Conservation (phyloP, 2,797 vertebrate species). For the Channallabes apus region DNA sequence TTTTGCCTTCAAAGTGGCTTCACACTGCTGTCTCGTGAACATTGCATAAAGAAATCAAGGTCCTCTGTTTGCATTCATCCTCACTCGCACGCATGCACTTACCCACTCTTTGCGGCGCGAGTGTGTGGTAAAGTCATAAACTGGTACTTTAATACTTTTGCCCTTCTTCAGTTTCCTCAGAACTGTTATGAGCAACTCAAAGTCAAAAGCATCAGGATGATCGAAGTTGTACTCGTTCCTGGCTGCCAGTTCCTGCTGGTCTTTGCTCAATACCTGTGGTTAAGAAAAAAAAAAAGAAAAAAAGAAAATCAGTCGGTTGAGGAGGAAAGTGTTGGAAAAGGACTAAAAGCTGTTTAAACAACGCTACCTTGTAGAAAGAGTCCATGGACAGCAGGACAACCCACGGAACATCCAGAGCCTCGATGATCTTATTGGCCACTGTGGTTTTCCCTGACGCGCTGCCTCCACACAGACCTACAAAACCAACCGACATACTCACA, state of each 20-base stretch:
- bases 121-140: conserved; percentile 86
- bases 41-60: too few relatives aligned
- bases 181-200: conserved; percentile 82
- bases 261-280: conserved; percentile 81
- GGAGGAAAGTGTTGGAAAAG: neutral
- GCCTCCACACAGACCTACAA: conserved; percentile 84
- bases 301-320: neutral
- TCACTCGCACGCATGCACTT: conserved; percentile 42
- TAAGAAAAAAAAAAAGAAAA: neutral
- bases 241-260: conserved; percentile 80
- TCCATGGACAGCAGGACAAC: conserved; percentile 92
- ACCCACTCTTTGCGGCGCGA: conserved; percentile 87
- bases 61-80: neutral
- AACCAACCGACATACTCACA: neutral
- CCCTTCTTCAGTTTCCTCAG: conserved; percentile 88
- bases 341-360: neutral
- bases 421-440: conserved; percentile 89
- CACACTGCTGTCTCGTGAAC: too few relatives aligned
- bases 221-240: conserved; percentile 88
- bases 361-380: conserved; percentile 87
- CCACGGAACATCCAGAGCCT: conserved; percentile 90
- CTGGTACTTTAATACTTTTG: conserved; percentile 87
- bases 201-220: conserved; percentile 89
- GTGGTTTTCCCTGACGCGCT: conserved; percentile 90
- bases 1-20: too few relatives aligned